A percentile compares a stretch with the other conserved stretches of the same genome.
phyloP scores from a whole-genome alignment of 2,888 invertebrate species.

The Andrena dorsata region DNA sequence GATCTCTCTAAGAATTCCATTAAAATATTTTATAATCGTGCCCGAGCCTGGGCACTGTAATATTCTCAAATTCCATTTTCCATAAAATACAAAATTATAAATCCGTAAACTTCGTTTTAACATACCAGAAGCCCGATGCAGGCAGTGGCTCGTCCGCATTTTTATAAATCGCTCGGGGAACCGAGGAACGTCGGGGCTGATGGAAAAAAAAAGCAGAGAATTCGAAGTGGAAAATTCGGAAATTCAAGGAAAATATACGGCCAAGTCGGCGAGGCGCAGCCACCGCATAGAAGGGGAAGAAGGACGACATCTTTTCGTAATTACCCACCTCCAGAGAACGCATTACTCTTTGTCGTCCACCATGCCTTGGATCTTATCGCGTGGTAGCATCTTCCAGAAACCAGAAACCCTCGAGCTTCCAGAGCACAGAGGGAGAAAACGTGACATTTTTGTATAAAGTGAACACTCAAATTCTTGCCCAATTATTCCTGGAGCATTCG shows the following conservation, averaged over 20 bases:
- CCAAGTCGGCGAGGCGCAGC: conserved; percentile 14
- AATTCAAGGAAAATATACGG: conserved; percentile 34
- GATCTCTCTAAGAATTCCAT: neutral
- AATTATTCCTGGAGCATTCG: too few species aligned
- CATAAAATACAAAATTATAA: neutral
- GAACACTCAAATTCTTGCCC: too few species aligned
- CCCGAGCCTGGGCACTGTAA: too few species aligned
- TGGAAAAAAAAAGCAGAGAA: neutral
- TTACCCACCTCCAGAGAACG: conserved; percentile 71
- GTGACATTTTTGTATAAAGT: too few species aligned
- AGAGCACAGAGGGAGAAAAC: neutral
- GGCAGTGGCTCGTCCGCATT: neutral
- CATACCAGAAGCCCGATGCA: neutral
- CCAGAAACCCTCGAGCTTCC: neutral
- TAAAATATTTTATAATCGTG: too few species aligned
- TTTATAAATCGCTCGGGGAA: neutral
- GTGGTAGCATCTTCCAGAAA: conserved; percentile 11
- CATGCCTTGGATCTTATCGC: conserved; percentile 51
- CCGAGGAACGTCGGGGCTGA: neutral
- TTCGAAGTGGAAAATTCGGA: conserved; percentile 1
- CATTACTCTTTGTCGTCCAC: conserved; percentile 73
- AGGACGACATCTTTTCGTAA: conserved; percentile 71
- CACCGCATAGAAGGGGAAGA: conserved; percentile 40
- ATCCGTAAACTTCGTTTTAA: neutral
- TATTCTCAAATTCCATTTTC: neutral